Percentiles rank a stretch among this genome's conserved stretches.
These are phyloP conservation scores for Philotrypesis tridentata DNA, from an alignment of 1,140 invertebrate genomes.

Conservation along the genomic window DNA sequence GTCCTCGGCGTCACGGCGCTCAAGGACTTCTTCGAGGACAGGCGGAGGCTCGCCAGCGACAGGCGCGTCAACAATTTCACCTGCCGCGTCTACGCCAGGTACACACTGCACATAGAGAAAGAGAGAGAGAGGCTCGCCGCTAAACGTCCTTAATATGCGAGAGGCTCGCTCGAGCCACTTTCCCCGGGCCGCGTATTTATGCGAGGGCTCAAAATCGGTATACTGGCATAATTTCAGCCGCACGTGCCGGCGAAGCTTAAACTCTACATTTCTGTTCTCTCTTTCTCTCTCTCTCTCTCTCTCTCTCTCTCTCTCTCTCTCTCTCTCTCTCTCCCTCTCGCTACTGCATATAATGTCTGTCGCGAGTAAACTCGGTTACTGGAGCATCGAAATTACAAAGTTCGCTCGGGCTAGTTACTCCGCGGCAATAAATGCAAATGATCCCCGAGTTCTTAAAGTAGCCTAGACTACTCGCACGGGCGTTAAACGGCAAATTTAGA, in stretches of 20 bases:
- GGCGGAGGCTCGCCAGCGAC: slow-evolving; percentile 90
- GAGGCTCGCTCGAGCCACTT: not conserved
- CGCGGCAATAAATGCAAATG: not conserved
- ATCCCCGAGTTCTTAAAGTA: not conserved
- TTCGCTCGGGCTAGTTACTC: not conserved
- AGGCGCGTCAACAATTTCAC: slow-evolving; percentile 94
- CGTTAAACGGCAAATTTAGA: not conserved
- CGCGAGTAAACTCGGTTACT: not conserved
- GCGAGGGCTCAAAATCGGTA: not conserved
- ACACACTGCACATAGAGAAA: slow-evolving; percentile 47
- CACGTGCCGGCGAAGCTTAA: not conserved
- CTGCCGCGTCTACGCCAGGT: slow-evolving; percentile 93
- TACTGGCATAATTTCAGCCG: not conserved
- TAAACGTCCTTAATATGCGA: not conserved
- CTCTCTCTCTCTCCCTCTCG: not conserved
- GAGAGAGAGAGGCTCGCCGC: too few relatives aligned
- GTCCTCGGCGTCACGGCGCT: slow-evolving; percentile 97
- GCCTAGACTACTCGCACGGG: not conserved
- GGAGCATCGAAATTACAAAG: not conserved
- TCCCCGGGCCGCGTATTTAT: not conserved
- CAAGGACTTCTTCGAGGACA: slow-evolving; percentile 98
- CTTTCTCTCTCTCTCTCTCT: not conserved
- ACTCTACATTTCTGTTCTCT: too few relatives aligned
- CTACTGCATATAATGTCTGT: too few relatives aligned
- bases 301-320: not conserved